These are phyloP conservation scores for Drosophila navojoa DNA, from an alignment of 1,140 invertebrate genomes.

Conservation along the genomic window DNA sequence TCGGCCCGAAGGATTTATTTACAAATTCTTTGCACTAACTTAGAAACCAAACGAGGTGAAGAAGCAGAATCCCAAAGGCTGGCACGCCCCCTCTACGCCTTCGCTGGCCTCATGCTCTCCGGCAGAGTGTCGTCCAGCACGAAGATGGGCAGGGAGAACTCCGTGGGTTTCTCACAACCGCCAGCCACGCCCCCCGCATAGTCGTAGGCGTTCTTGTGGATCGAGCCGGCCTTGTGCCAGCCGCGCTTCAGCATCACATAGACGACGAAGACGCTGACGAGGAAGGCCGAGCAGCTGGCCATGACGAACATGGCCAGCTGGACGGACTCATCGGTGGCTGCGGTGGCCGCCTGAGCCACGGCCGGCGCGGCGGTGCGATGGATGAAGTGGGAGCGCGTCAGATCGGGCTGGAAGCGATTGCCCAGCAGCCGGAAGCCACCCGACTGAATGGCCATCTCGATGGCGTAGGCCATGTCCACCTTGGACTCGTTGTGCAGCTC, in stretches of 20 bases:
- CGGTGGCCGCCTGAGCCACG: constrained; percentile 60
- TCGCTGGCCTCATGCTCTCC: constrained; percentile 54
- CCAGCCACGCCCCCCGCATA: constrained; percentile 23
- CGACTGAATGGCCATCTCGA: constrained; percentile 68
- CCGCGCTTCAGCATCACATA: constrained; percentile 81
- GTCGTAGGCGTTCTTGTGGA: constrained; percentile 47
- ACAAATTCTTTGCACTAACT: constrained; percentile 70
- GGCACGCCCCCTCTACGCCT: constrained; percentile 53
- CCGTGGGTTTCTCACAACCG: constrained; percentile 60
- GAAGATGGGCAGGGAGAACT: constrained; percentile 79
- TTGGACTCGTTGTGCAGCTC: constrained; percentile 78
- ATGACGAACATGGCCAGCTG: constrained; percentile 81
- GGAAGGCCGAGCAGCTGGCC: constrained; percentile 80
- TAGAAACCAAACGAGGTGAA: constrained; percentile 6
- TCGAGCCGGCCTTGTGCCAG: constrained; percentile 46
- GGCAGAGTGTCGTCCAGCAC: constrained; percentile 66
- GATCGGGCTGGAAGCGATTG: constrained; percentile 70
- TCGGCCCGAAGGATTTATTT: constrained; percentile 51
- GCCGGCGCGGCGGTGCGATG: constrained; percentile 59
- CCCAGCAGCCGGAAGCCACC: constrained; percentile 62
- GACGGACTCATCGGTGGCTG: constrained; percentile 69
- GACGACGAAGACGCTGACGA: constrained; percentile 81
- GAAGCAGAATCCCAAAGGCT: neutral
- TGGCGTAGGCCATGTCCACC: constrained; percentile 80
- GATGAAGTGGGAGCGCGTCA: constrained; percentile 77